These are phyloP conservation scores for Ophraella communa DNA, from an alignment of 2,888 invertebrate species.

Conservation along the genomic window DNA sequence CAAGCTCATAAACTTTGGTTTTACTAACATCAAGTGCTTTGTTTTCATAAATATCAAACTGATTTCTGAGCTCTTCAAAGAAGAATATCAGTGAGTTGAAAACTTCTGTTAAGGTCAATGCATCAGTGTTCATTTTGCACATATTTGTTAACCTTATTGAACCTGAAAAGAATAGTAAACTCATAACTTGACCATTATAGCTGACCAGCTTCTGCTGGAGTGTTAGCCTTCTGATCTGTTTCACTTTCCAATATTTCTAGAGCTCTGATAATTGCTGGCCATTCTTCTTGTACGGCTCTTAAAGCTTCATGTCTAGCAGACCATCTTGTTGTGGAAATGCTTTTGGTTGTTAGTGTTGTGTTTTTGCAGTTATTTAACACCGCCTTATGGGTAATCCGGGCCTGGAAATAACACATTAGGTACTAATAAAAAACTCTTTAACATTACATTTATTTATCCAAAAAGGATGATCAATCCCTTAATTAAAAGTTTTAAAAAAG, in stretches of 20 bases:
- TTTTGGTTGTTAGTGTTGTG: constrained; percentile 9
- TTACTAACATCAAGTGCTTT: too few species aligned
- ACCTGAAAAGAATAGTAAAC: background rate
- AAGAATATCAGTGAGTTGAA: background rate
- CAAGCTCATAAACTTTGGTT: too few species aligned
- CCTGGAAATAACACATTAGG: too few species aligned
- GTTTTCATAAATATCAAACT: too few species aligned
- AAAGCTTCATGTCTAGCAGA: constrained; percentile 13
- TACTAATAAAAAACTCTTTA: too few species aligned
- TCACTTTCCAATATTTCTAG: constrained; percentile 9
- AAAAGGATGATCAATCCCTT: too few species aligned
- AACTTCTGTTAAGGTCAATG: constrained; percentile 1
- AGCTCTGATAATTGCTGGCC: constrained; percentile 6
- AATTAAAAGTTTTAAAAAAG: too few species aligned
- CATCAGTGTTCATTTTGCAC: too few species aligned
- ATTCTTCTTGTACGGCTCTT: constrained; percentile 10
- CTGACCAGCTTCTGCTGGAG: constrained; percentile 2
- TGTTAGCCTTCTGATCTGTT: constrained; percentile 7
- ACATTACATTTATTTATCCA: too few species aligned
- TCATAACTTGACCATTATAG: too few species aligned
- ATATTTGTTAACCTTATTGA: constrained; percentile 4
- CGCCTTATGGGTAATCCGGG: too few species aligned
- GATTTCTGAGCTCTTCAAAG: too few species aligned
- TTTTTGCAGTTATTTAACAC: constrained; percentile 7
- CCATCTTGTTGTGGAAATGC: constrained; percentile 12